These are phyloP conservation scores for Leptinotarsa tumamoca DNA, from an alignment of 2,888 invertebrate genomes.

Conservation along the genomic window DNA sequence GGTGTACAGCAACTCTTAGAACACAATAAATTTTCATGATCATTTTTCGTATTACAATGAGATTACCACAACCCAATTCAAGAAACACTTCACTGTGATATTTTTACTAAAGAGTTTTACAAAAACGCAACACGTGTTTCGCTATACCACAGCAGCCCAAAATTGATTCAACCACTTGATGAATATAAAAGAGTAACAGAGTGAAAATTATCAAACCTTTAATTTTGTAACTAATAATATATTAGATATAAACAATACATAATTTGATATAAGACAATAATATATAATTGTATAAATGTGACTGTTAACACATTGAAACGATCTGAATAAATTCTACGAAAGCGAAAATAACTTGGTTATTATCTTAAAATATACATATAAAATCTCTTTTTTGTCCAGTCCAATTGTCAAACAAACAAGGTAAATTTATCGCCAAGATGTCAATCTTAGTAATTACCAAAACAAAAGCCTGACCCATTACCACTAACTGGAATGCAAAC, in stretches of 20 bases:
- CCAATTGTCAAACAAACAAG: not conserved
- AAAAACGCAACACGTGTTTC: too few species aligned
- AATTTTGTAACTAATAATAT: constrained; percentile 38
- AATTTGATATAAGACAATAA: constrained; percentile 29
- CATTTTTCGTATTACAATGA: too few species aligned
- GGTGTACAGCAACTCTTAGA: too few species aligned
- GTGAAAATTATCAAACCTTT: constrained; percentile 2
- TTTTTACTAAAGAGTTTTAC: too few species aligned
- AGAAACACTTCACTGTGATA: too few species aligned
- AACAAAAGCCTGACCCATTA: constrained; percentile 11
- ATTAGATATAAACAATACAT: constrained; percentile 44
- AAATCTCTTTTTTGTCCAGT: constrained; percentile 12
- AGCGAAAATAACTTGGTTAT: constrained; percentile 12
- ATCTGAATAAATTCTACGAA: not conserved
- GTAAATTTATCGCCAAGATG: not conserved
- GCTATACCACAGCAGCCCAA: too few species aligned
- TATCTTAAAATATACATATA: not conserved
- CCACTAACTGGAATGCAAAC: constrained; percentile 37
- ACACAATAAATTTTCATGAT: too few species aligned
- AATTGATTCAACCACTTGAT: not conserved
- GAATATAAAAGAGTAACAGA: not conserved
- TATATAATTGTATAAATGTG: constrained; percentile 32
- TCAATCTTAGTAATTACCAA: not conserved
- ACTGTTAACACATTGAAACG: constrained; percentile 5
- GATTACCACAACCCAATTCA: too few species aligned